Evolutionary conservation across 2,888 invertebrate species (phyloP).

Genomic region (Linyphia triangularis): DNA sequence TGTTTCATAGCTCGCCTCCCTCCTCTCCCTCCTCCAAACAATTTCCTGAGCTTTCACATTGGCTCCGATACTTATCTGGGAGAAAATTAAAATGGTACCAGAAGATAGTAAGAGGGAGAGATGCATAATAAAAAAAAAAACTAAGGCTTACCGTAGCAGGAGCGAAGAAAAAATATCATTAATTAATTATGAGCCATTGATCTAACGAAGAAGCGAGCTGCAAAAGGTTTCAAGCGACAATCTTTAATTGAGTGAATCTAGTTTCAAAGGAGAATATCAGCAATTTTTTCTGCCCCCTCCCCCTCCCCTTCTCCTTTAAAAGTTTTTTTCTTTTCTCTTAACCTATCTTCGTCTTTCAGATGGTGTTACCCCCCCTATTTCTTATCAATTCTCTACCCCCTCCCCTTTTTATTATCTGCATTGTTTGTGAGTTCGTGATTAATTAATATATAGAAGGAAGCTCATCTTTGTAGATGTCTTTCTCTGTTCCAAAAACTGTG

Average conservation of each 20-base stretch:
- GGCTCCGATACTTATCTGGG: constrained; percentile 66
- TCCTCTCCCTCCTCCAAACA: constrained; percentile 3
- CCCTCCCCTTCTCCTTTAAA: neutral
- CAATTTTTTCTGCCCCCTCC: constrained; percentile 29
- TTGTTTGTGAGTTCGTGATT: constrained; percentile 63
- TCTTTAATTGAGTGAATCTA: constrained; percentile 74
- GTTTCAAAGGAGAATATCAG: constrained; percentile 69
- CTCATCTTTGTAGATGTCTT: constrained; percentile 35
- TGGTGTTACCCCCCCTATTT: constrained; percentile 81
- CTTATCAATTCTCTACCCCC: constrained; percentile 25
- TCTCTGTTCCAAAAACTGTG: constrained; percentile 10
- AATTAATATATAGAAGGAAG: constrained; percentile 63
- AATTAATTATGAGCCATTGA: constrained; percentile 75
- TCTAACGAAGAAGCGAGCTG: constrained; percentile 54
- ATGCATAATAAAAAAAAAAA: constrained; percentile 6
- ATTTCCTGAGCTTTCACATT: constrained; percentile 65
- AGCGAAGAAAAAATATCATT: constrained; percentile 74
- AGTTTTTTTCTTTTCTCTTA: constrained; percentile 45
- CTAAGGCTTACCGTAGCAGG: constrained; percentile 7
- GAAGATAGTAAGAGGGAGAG: constrained; percentile 20
- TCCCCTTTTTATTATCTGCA: constrained; percentile 46
- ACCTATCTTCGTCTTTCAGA: constrained; percentile 74
- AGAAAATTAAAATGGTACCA: constrained; percentile 71
- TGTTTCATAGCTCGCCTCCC: constrained; percentile 52
- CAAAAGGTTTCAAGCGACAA: constrained; percentile 67